Conservation (phyloP, 2,888 invertebrate genomes). For the Tupiocoris notatus region DNA sequence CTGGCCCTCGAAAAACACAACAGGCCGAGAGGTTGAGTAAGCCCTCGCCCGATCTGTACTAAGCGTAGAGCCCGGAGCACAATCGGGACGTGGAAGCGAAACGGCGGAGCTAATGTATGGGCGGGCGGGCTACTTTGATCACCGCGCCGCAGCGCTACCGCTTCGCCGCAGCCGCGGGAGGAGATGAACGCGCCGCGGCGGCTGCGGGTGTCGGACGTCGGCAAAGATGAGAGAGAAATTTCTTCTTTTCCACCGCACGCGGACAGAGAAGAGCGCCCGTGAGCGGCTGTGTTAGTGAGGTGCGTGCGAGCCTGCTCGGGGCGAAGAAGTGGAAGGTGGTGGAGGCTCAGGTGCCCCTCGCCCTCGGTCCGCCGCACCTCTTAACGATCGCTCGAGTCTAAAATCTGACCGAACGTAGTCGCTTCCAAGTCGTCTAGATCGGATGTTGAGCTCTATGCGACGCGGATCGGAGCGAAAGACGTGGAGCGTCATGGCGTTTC, state of each 20-base stretch:
- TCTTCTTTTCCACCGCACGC: neutral
- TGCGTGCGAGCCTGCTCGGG: neutral
- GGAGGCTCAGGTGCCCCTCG: neutral
- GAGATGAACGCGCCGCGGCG: constrained; percentile 19
- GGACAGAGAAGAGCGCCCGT: too few relatives aligned
- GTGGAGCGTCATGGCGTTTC: too few relatives aligned
- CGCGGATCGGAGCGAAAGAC: too few relatives aligned
- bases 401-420: neutral
- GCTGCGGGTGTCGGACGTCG: constrained; percentile 24
- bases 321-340: neutral
- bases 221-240: constrained; percentile 31
- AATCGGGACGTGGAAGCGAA: constrained; percentile 34
- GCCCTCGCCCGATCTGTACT: too few relatives aligned
- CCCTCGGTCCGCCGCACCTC: neutral
- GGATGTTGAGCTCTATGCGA: too few relatives aligned
- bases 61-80: neutral
- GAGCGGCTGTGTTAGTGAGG: neutral
- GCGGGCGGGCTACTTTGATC: constrained; percentile 39
- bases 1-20: constrained; percentile 16
- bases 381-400: neutral
- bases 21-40: constrained; percentile 7
- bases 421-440: too few relatives aligned
- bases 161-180: constrained; percentile 13
- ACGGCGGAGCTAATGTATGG: constrained; percentile 30
- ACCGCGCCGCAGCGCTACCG: constrained; percentile 23